Base-by-base conservation (phyloP, 2,797 vertebrate species). In the Lycodopsis pacificus region DNA sequence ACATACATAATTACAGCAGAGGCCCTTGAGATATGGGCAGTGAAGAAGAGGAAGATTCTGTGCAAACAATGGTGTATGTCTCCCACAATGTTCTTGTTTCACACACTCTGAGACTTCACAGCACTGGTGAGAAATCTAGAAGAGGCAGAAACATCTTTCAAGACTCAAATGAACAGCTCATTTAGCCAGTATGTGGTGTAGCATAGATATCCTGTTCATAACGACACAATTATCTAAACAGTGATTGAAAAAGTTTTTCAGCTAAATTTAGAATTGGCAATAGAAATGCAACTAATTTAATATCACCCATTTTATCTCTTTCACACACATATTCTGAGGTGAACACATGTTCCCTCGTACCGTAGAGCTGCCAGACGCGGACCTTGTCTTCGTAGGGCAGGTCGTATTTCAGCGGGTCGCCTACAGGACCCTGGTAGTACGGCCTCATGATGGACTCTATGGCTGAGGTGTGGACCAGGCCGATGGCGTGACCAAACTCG, bases 401-500 rank as follows among this genome's bases (percentile, higher is more conserved):
- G 79, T 97, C 93, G 0, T 99, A 99, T 79, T 97, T 98, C 77
- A 99, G 94, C 0, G 98, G 98, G 87, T 99, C 98, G 0, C 98
- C 98, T 15, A 99, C 98, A 0, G 98, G 98, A 10, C 98, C 98
- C 89, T 97, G 97, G 94, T 99, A 99, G 88, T 99, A 99, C 0
- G 98, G 98, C 46, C 96, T 96, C 98, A 99, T 99, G 93, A 99
- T 98, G 80, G 98, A 99, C 82, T 96, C 95, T 0, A 96, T 91
- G 73, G 97, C 95, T 0, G 97, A 97, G 51, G 97, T 96, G 74
- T 99, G 98, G 36, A 96, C 96, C 86, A 99, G 93, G 20, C 98
- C 98, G 1, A 99, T 97, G 82, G 98, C 97, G 0, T 99, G 98
- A 69, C 98, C 98, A 1, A 99, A 99, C 87, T 98, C 98, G 0